phyloP scores from a whole-genome alignment of 2,113 vertebrate genomes.

The Ardeotis arabs region DNA sequence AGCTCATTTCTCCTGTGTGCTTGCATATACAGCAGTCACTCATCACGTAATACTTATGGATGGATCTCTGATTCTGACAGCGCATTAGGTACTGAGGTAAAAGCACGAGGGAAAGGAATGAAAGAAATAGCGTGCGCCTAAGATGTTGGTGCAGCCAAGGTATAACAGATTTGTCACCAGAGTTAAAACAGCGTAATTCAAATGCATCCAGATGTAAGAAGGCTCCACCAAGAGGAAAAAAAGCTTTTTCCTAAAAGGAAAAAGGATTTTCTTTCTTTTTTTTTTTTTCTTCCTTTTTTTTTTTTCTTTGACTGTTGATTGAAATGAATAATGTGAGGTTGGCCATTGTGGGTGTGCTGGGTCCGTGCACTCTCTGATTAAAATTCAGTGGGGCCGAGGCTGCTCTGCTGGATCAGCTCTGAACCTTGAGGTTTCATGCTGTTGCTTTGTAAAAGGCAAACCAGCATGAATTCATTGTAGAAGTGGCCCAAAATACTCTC shows the following conservation, averaged over 20 bases:
- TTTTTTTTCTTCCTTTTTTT: not conserved
- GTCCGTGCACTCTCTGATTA: not conserved
- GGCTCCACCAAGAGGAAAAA: not conserved
- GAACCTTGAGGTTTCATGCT: slow-evolving; percentile 8
- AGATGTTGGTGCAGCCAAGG: slow-evolving; percentile 25
- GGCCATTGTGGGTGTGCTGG: not conserved
- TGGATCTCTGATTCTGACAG: slow-evolving; percentile 60
- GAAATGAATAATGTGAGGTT: slow-evolving; percentile 12
- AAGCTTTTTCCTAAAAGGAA: not conserved
- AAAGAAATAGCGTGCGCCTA: slow-evolving; percentile 19
- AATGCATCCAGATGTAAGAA: slow-evolving; percentile 25
- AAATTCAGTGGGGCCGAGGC: slow-evolving; percentile 31
- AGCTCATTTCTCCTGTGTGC: slow-evolving; percentile 58
- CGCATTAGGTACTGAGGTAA: slow-evolving; percentile 28
- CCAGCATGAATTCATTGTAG: not conserved
- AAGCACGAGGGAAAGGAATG: slow-evolving; percentile 42
- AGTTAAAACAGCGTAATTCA: slow-evolving; percentile 41
- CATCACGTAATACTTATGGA: slow-evolving; percentile 58
- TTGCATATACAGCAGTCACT: slow-evolving; percentile 54
- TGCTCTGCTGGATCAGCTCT: not conserved
- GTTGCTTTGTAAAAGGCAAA: slow-evolving; percentile 29
- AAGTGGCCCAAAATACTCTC: not conserved
- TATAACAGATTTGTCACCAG: slow-evolving; percentile 40
- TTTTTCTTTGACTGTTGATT: not conserved
- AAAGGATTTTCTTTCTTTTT: not conserved